phyloP scores from a whole-genome alignment of 2,888 invertebrate genomes.

The Noctua janthe region DNA sequence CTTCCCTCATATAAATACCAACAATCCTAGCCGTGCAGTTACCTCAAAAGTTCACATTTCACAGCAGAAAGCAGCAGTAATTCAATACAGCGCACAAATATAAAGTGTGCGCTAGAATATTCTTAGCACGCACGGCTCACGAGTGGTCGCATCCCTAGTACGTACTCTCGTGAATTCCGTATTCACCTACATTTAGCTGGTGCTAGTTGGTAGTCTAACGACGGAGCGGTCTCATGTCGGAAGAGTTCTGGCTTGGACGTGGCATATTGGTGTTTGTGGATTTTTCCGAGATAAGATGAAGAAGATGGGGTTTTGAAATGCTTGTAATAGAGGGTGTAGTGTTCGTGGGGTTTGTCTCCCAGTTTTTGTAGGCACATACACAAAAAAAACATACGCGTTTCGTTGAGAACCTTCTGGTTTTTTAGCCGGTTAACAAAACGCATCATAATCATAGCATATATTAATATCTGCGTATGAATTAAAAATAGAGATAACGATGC shows the following conservation, averaged over 20 bases:
- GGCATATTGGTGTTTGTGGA: conserved; percentile 39
- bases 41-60: conserved; percentile 1
- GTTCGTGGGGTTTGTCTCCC: not conserved
- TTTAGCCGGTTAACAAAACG: not conserved
- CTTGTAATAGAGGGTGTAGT: not conserved
- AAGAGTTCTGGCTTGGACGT: conserved; percentile 52
- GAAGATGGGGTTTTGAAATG: not conserved
- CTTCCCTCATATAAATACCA: not conserved
- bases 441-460: not conserved
- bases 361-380: not conserved
- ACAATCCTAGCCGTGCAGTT: not conserved
- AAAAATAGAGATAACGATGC: not conserved
- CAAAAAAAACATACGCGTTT: not conserved
- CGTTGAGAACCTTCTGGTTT: not conserved
- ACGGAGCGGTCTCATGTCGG: conserved; percentile 51
- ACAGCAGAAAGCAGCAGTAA: conserved; percentile 36
- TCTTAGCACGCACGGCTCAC: conserved; percentile 66
- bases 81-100: conserved; percentile 56
- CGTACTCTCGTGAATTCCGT: conserved; percentile 63
- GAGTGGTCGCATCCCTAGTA: conserved; percentile 68
- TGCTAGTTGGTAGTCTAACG: conserved; percentile 73
- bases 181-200: conserved; percentile 70
- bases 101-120: conserved; percentile 59
- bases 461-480: not conserved
- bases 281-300: not conserved